Evolutionary conservation across 2,888 invertebrate genomes (phyloP), one percentile per base, ranked within the genome.

Genomic region (Brachyptera putata): DNA sequence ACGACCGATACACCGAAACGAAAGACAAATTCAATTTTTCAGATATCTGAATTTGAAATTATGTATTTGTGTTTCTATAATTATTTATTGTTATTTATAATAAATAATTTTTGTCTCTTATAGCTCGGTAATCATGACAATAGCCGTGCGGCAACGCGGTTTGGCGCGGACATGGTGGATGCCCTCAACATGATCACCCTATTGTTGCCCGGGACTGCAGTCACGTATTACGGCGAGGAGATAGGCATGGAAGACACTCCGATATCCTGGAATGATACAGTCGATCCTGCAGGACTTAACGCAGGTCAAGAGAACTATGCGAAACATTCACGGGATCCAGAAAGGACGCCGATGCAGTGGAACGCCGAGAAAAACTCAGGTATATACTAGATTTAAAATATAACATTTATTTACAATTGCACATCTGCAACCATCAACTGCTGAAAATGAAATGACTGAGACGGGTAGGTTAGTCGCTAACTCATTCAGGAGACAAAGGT

Each of bases 141-240:
- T 48, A 78, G 74, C 41, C 80, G 91, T 65, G 80, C 84, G n/a
- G 86, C 85, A 0, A 80, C 86, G 0, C 80, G 91, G 65, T 85
- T 83, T 64, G 88, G 87, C 1, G 75, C 78, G 3, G 79, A 82
- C 58, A 77, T 86, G 66, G 83, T 86, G 0, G 91, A 93, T 73
- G 87, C 86, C n/a, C 80, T 93, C 69, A 89, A 91, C 70, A 91
- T 94, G 87, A 72, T 96, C 58, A 77, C 85, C 16, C 77, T 91
- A 70, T 79, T 93, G 16, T 76, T 95, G 57, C 94, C 93, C 1
- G 95, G 95, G 41, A 83, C 91, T 3, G 84, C 87, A 18, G 84
- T 94, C 7, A 88, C 91, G 0, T 95, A 95, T 70, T 90, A 95
- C 77, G 91, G 90, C 3, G 90, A 91, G 68, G 90, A 91, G 75